Conservation (phyloP, 2,113 vertebrate genomes). For the Mixornis gularis region DNA sequence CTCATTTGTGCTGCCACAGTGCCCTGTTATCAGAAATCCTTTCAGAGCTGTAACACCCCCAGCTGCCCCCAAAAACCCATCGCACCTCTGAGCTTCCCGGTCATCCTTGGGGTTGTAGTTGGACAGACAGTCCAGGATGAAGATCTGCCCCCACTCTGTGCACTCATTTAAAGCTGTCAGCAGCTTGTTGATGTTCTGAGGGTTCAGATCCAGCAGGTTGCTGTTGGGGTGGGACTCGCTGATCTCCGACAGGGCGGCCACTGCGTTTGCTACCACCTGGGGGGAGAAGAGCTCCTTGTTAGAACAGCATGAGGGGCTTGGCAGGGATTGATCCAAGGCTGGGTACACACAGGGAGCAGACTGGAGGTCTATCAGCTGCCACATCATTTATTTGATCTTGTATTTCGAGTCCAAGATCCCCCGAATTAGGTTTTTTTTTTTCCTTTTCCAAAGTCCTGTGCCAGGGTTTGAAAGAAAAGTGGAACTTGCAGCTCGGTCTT, state of each 20-base stretch:
- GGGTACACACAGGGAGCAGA: background rate
- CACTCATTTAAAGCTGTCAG: constrained; percentile 96
- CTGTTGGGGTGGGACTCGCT: constrained; percentile 98
- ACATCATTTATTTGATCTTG: background rate
- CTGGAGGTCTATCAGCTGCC: background rate
- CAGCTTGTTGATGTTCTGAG: constrained; percentile 98
- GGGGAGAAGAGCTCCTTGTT: background rate
- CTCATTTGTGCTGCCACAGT: background rate
- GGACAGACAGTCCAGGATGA: constrained; percentile 97
- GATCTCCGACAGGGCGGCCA: constrained; percentile 95
- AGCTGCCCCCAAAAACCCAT: background rate
- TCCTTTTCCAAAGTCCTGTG: no score
- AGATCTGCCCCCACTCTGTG: constrained; percentile 98
- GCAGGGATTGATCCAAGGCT: background rate
- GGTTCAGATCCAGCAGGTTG: constrained; percentile 96
- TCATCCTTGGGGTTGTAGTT: constrained; percentile 99
- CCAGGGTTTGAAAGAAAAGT: no score
- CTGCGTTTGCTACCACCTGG: constrained; percentile 95
- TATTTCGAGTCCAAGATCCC: no score
- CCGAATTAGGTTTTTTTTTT: no score
- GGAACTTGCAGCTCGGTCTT: no score
- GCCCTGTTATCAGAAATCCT: no score
- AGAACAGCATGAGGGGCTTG: background rate
- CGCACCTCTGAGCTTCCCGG: constrained; percentile 92
- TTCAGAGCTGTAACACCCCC: background rate